Base-by-base conservation (phyloP, 2,797 vertebrate species). In the Perdix hodgsoniae region DNA sequence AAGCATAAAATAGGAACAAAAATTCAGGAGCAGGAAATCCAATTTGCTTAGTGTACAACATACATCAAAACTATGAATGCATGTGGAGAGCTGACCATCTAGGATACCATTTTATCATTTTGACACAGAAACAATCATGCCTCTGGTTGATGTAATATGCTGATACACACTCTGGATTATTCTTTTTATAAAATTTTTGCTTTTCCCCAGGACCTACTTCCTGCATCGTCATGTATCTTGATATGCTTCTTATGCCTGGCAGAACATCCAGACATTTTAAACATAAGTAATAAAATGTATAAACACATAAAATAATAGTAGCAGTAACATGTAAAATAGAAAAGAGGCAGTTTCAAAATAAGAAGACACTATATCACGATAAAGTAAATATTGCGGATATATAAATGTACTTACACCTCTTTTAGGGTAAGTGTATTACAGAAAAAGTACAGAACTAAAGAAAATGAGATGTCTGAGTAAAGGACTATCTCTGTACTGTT, bases 361-460 rank as follows among this genome's bases (percentile, higher is more conserved):
- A 76, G 15, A 86, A 86, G 26, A n/a, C 10, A 61, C 2, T 80
- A 14, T 65, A 15, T 86, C 10, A 47, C 39, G 59, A 66, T 11
- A 50, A 93, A 79, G 61, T 31, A 26, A 12, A 19, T 88, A 31
- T 40, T 65, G 21, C 65, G 33, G 15, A 24, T 74, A 33, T 12
- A 80, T 22, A 59, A 88, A 72, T 54, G 21, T 13, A 39, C 2
- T 72, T 52, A 29, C 5, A 14, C 8, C 23, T 82, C 37, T 67
- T 93, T 85, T 77, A 80, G 21, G 44, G 9, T 64, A 73, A 61
- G 14, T 15, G 57, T 2, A 33, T 84, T 79, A 64, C 67, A 86
- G 37, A 88, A 88, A 24, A 94, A 90, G 60, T 31, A 29, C 44
- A 79, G 71, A 92, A 47, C 23, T 84, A 71, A 80, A 73, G 66